Evolutionary conservation across 2,797 vertebrate species (phyloP).

Genomic region (Semotilus atromaculatus): DNA sequence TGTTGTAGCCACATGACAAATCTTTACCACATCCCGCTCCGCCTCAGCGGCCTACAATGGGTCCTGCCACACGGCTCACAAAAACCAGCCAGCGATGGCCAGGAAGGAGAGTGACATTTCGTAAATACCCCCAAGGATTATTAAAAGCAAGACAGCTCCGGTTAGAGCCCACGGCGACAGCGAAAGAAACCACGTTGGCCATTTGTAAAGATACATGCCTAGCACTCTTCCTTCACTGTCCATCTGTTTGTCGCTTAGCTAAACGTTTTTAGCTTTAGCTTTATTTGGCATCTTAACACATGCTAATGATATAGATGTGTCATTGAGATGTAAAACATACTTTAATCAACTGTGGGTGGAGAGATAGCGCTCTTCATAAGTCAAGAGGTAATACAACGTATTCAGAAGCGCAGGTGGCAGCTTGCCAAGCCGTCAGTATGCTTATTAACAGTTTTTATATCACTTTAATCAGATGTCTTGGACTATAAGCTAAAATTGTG

Average conservation of each 20-base stretch:
- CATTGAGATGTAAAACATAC: conserved; percentile 63
- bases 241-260: conserved; percentile 44
- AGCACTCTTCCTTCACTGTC: conserved; percentile 54
- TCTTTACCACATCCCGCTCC: conserved; percentile 72
- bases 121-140: conserved; percentile 54
- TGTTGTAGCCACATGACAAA: conserved; percentile 77
- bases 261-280: conserved; percentile 42
- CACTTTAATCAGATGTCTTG: conserved; percentile 72
- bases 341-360: conserved; percentile 69
- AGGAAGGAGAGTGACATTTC: conserved; percentile 56
- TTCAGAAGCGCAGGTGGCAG: conserved; percentile 66
- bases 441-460: conserved; percentile 73
- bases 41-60: conserved; percentile 64
- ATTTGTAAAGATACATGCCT: conserved; percentile 67
- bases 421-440: conserved; percentile 68
- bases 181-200: conserved; percentile 53
- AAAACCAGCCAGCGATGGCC: conserved; percentile 42
- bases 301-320: conserved; percentile 70
- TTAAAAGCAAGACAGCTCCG: conserved; percentile 58
- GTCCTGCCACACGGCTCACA: conserved; percentile 54
- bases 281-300: conserved; percentile 64
- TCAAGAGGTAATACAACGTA: conserved; percentile 70
- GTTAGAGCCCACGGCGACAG: conserved; percentile 39
- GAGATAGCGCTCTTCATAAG: conserved; percentile 71
- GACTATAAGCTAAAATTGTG: conserved; percentile 69